phyloP scores from a whole-genome alignment of 2,113 vertebrate genomes.

The Sinocyclocheilus grahami region DNA sequence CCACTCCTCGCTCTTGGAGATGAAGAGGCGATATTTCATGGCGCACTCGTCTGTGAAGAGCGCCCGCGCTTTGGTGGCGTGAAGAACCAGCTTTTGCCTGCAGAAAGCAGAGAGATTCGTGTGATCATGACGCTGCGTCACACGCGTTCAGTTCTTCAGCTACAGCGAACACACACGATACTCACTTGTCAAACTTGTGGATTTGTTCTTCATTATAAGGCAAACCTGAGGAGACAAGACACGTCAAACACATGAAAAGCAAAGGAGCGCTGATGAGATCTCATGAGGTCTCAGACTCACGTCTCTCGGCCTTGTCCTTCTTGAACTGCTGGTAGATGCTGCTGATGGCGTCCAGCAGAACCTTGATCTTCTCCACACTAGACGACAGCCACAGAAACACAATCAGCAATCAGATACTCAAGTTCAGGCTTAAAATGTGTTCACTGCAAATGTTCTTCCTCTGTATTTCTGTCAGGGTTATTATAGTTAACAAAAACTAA shows the following conservation, averaged over 20 bases:
- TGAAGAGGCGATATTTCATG: constrained; percentile 89
- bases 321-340: constrained; percentile 97
- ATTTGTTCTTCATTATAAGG: constrained; percentile 84
- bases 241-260: neutral
- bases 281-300: constrained; percentile 73
- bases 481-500: too few relatives aligned
- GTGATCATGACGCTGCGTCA: neutral
- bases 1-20: constrained; percentile 92
- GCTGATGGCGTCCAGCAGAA: constrained; percentile 88
- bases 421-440: neutral
- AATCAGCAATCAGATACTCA: too few relatives aligned
- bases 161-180: neutral
- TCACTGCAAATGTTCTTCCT: neutral
- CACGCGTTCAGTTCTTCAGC: neutral
- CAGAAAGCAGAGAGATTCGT: constrained; percentile 54
- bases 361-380: constrained; percentile 93
- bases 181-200: constrained; percentile 83
- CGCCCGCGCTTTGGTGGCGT: constrained; percentile 87
- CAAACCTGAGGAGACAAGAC: constrained; percentile 65
- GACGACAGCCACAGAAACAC: constrained; percentile 20
- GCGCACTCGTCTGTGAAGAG: constrained; percentile 94
- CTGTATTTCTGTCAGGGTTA: neutral
- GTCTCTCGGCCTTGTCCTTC: constrained; percentile 94
- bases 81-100: constrained; percentile 92
- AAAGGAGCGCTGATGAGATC: neutral